Evolutionary conservation across 1,140 invertebrate genomes (phyloP).

Genomic region (Propsilocerus akamusi): DNA sequence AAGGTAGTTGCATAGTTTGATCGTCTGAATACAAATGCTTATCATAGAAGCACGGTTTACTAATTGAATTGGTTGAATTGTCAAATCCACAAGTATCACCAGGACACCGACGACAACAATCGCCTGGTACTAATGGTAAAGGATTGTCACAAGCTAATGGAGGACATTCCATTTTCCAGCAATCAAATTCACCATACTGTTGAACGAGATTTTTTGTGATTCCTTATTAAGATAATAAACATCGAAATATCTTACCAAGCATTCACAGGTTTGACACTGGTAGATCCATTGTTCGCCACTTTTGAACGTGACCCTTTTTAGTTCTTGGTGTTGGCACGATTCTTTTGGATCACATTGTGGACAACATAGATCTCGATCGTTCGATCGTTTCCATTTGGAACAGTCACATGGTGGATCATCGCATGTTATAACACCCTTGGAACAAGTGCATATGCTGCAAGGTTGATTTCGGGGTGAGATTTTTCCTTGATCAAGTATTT

Average conservation of each 20-base stretch:
- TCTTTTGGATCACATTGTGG: conserved; percentile 53
- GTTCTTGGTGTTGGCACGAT: conserved; percentile 59
- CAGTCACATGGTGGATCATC: conserved; percentile 40
- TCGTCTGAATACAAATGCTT: conserved; percentile 38
- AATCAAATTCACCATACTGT: conserved; percentile 72
- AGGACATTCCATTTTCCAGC: conserved; percentile 72
- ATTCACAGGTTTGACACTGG: conserved; percentile 80
- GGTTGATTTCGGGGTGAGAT: conserved; percentile 20
- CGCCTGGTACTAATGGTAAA: conserved; percentile 35
- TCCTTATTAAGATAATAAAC: neutral
- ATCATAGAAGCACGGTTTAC: conserved; percentile 35
- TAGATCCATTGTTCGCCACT: conserved; percentile 75
- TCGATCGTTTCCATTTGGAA: conserved; percentile 10
- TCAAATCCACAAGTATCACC: conserved; percentile 32
- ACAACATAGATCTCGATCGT: conserved; percentile 33
- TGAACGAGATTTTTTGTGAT: neutral
- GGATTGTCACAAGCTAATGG: conserved; percentile 45
- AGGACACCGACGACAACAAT: conserved; percentile 52
- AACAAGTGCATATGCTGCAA: conserved; percentile 39
- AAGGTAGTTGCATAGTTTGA: conserved; percentile 24
- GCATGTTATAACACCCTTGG: conserved; percentile 42
- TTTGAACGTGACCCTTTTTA: conserved; percentile 48
- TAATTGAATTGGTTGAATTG: conserved; percentile 11
- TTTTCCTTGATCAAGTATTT: conserved; percentile 27
- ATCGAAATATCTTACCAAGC: conserved; percentile 39